These are phyloP conservation scores for Graptemys geographica DNA, from an alignment of 2,797 vertebrate genomes.

Conservation along the genomic window DNA sequence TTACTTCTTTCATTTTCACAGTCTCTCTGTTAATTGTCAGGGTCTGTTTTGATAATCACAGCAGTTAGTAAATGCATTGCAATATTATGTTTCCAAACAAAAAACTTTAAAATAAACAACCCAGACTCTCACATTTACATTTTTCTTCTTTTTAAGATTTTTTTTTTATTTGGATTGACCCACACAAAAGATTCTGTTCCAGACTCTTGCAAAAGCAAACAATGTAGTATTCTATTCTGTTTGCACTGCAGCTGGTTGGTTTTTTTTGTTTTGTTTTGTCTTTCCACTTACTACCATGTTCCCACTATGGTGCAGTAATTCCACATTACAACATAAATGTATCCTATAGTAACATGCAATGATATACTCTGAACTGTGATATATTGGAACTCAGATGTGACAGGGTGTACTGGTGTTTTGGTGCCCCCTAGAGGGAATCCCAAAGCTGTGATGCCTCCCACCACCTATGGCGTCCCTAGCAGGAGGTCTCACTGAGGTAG, in stretches of 20 bases:
- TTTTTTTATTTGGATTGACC: background rate
- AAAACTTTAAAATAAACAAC: constrained; percentile 52
- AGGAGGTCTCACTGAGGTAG: background rate
- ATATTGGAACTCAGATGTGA: background rate
- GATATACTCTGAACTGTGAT: background rate
- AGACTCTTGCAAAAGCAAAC: constrained; percentile 31
- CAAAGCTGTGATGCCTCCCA: background rate
- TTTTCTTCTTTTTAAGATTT: accelerated
- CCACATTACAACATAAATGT: background rate
- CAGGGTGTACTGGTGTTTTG: background rate
- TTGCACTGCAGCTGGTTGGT: background rate
- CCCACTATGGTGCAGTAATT: background rate
- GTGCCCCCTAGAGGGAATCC: background rate
- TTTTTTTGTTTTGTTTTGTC: background rate
- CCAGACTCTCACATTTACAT: constrained; percentile 45
- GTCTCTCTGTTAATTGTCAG: constrained; percentile 74
- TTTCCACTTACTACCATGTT: background rate
- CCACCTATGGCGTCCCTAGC: background rate
- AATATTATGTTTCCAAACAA: constrained; percentile 70
- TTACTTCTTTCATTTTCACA: constrained; percentile 72
- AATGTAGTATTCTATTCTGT: background rate
- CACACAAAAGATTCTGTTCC: background rate
- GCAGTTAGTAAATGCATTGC: constrained; percentile 69
- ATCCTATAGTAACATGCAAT: background rate
- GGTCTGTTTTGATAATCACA: constrained; percentile 71